A percentile compares a stretch with the other conserved stretches of the same genome.
These are phyloP conservation scores for Lycocerus yunnanus DNA, from an alignment of 2,888 invertebrate genomes.

Conservation along the genomic window DNA sequence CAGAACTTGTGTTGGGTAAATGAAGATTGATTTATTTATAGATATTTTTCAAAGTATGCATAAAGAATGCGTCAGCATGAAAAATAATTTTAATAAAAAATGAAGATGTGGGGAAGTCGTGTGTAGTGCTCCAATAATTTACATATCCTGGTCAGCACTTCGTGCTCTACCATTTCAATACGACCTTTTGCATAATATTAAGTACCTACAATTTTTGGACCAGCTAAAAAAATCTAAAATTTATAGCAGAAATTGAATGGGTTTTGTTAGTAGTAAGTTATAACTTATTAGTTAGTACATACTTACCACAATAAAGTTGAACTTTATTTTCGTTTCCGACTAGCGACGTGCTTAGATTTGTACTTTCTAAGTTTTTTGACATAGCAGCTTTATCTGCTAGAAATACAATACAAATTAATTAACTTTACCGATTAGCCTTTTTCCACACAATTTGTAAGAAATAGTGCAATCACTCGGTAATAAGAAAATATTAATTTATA, in stretches of 20 bases:
- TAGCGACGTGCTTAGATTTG: not conserved
- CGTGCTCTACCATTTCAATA: not conserved
- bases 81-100: not conserved
- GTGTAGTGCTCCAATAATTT: not conserved
- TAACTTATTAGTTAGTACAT: not conserved
- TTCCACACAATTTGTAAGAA: not conserved
- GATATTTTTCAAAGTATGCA: not conserved
- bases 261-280: not conserved
- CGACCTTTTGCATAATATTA: not conserved
- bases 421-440: not conserved
- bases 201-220: no score
- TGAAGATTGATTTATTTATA: not conserved
- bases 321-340: not conserved
- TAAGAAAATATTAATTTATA: not conserved
- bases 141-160: not conserved
- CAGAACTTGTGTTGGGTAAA: not conserved
- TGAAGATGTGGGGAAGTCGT: not conserved
- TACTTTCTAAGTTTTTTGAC: not conserved
- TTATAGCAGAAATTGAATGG: not conserved
- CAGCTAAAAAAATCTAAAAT: not conserved
- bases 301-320: not conserved
- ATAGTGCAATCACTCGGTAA: not conserved
- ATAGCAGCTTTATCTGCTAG: not conserved
- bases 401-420: not conserved
- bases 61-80: not conserved